These are phyloP conservation scores for Plutella xylostella DNA, from an alignment of 2,888 invertebrate genomes.

Conservation along the genomic window DNA sequence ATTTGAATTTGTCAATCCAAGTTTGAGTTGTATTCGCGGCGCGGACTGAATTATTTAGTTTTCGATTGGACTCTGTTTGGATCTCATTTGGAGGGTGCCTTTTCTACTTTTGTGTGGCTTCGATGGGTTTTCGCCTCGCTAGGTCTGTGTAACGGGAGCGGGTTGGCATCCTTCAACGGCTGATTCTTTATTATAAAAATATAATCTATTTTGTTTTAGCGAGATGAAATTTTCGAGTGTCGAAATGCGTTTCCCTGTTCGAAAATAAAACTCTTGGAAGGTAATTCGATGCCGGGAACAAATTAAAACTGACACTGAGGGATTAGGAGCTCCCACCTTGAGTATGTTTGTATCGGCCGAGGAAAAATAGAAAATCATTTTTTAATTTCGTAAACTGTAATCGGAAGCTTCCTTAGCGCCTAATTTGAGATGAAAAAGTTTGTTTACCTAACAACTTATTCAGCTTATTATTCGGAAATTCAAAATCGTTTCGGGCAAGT, in stretches of 20 bases:
- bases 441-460: background rate
- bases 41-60: slow-evolving; percentile 63
- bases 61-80: slow-evolving; percentile 54
- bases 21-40: slow-evolving; percentile 39
- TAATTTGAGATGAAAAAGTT: background rate
- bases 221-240: slow-evolving; percentile 37
- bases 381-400: slow-evolving; percentile 27
- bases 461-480: background rate
- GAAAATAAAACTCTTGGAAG: slow-evolving; percentile 60
- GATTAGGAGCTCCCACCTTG: slow-evolving; percentile 53
- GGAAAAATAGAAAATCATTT: slow-evolving; percentile 30
- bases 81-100: slow-evolving; percentile 19
- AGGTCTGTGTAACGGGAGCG: background rate
- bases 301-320: slow-evolving; percentile 68
- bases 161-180: background rate
- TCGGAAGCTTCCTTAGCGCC: slow-evolving; percentile 15
- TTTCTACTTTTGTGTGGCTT: slow-evolving; percentile 19
- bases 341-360: slow-evolving; percentile 41
- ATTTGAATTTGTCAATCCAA: slow-evolving; percentile 60
- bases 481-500: too few relatives aligned
- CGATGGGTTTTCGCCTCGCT: background rate
- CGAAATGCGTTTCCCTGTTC: slow-evolving; percentile 56
- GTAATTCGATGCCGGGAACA: slow-evolving; percentile 59
- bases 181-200: slow-evolving; percentile 16
- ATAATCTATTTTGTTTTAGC: too few relatives aligned